Conservation (phyloP, 1,140 invertebrate species). For the Hestina assimilis region DNA sequence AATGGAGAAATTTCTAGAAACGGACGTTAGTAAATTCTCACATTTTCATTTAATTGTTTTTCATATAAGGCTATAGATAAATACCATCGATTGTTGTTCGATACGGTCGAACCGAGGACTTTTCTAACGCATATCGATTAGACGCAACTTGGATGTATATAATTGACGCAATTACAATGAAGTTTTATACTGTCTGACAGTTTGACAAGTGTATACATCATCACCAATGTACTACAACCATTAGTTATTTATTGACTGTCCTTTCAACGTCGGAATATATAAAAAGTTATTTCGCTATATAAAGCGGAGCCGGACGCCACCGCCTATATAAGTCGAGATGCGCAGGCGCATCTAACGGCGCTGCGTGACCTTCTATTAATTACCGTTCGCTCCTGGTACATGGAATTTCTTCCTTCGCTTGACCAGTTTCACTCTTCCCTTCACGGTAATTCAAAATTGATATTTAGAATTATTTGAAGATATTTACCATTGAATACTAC, state of each 20-base stretch:
- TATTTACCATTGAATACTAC: too few relatives aligned
- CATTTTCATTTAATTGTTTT: slow-evolving; percentile 29
- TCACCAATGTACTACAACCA: background rate
- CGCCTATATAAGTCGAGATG: slow-evolving; percentile 58
- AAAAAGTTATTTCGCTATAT: slow-evolving; percentile 35
- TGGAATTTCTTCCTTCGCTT: slow-evolving; percentile 39
- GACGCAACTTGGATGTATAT: background rate
- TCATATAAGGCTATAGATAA: slow-evolving; percentile 16
- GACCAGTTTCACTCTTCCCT: slow-evolving; percentile 32
- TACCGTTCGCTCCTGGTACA: slow-evolving; percentile 57
- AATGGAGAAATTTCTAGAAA: slow-evolving; percentile 21
- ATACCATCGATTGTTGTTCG: slow-evolving; percentile 16
- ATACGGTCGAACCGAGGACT: slow-evolving; percentile 6
- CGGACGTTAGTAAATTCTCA: slow-evolving; percentile 15
- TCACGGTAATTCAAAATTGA: slow-evolving; percentile 3
- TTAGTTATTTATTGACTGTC: background rate
- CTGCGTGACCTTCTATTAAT: slow-evolving; percentile 65
- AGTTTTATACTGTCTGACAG: background rate
- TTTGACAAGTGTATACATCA: background rate
- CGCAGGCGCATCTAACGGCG: slow-evolving; percentile 61
- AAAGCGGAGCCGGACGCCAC: slow-evolving; percentile 43
- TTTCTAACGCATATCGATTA: background rate
- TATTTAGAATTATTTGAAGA: background rate
- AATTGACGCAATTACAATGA: background rate
- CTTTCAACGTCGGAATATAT: background rate